These are phyloP conservation scores for Netelia fuscicornis DNA, from an alignment of 2,888 invertebrate species.

Conservation along the genomic window DNA sequence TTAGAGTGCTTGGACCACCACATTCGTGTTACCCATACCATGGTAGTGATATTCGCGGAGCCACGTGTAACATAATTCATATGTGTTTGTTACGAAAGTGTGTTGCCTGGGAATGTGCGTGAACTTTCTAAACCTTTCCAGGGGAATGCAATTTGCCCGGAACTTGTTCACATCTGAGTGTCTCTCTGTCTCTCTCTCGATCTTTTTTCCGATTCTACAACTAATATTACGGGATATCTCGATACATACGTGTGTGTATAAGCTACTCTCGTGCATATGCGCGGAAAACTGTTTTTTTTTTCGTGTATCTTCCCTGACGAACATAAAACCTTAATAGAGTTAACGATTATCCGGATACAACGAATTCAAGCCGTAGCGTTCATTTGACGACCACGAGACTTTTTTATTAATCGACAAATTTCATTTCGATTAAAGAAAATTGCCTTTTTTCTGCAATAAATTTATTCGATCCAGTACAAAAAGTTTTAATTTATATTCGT, in stretches of 20 bases:
- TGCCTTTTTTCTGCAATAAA: no score
- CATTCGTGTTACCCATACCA: no score
- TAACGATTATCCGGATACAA: constrained; percentile 4
- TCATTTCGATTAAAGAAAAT: no score
- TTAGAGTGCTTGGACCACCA: no score
- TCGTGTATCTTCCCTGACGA: background rate
- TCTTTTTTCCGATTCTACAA: constrained; percentile 48
- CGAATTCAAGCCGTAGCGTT: background rate
- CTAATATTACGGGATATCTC: constrained; percentile 25
- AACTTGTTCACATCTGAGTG: constrained; percentile 3
- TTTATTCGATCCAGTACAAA: no score
- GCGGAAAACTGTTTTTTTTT: background rate
- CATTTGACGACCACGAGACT: no score
- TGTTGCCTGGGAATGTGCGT: constrained; percentile 18
- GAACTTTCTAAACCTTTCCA: constrained; percentile 60
- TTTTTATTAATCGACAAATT: no score
- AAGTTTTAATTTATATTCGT: no score
- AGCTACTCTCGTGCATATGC: background rate
- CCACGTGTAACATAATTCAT: no score
- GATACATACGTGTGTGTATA: background rate
- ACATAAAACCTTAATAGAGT: background rate
- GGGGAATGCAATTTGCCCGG: constrained; percentile 54
- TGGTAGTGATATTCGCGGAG: no score
- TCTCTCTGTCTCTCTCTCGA: background rate
- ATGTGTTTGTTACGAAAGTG: no score